Base-by-base conservation (phyloP, 2,113 vertebrate genomes). In the Hippocampus mohnikei region DNA sequence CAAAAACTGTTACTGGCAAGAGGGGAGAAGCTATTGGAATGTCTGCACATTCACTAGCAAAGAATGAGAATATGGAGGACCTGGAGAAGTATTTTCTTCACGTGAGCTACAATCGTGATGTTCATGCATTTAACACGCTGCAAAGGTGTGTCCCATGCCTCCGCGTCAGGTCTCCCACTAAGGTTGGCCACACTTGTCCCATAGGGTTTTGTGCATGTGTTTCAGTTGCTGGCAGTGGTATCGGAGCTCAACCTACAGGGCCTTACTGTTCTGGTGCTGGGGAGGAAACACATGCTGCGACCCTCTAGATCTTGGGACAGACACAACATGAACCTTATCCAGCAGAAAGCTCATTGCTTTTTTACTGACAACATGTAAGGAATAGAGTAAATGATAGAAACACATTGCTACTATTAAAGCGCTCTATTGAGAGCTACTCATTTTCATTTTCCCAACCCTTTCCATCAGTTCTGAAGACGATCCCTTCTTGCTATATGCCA, bases 351-450 rank as follows among this genome's bases (percentile, higher is more conserved):
- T 62, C 90, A 94, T 41, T 98, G 96, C 89, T 99, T 99, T 85
- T 99, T 98, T 88, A 95, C 96, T 41, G 95, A 96, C 9, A 92
- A 98, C 81, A 93, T 95, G 97, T 98, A 86, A 94, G 95, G 29
- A 27, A 4, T 3, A 50, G 91, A 25, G 11, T 15, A 23, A 56
- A 42, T 44, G n/a, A 50, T 11, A n/a, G 33, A 33, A 63, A 33
- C 15, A 52, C 1, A 66, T 16, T 27, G 20, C 10, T 12, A 65
- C 3, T n/a, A n/a, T n/a, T n/a, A 1, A 7, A 66, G 20, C 16
- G 8, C 8, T 40, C 21, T 11, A 23, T 60, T 59, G 7, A 48
- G 41, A 60, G 10, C 15, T 15, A 37, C 69, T 56, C 59, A 66
- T 60, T 46, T 44, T 70, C 11, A 10, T 2, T 42, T 18, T 2